Base-by-base conservation (phyloP, 2,797 vertebrate species). In the Menidia menidia region DNA sequence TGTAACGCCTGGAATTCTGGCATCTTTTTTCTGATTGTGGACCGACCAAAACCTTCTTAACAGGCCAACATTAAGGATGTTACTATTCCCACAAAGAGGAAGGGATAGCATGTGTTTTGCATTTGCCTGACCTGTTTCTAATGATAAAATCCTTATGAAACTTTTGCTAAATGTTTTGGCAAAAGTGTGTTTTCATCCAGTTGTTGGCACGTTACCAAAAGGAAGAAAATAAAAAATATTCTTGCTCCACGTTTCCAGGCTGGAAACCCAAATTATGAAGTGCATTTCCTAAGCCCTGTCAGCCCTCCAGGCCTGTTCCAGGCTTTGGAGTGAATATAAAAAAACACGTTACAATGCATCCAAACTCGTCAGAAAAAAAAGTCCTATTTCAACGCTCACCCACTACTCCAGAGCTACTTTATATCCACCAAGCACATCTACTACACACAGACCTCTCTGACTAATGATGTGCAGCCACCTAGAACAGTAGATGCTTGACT, bases 401-500 rank as follows among this genome's bases (percentile, higher is more conserved):
- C 47, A 10, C 9, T 50, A 1, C 19, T 51, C 18, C 13, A 25
- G 19, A 19, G 48, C 48, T 51, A 19, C 19, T 51, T 48, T 62
- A 47, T 53, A 19, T 58, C 51, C 41, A 10, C 52, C 45, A 54
- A 69, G 60, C 55, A n/a, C 48, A 51, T 51, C 48, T 11, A 25
- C 8, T 51, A 25, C 48, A 19, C 6, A 66, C n/a, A 59, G 60
- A 60, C 56, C 58, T 32, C 48, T 58, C 33, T n/a, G 19, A 8
- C 54, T 70, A 45, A 67, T 71, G 58, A 70, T 4, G 51, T 61
- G 43, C 60, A 48, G 62, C 62, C 32, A 30, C 43, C 35, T 33
- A 19, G 48, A 61, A 48, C 44, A 64, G 11, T 35, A 59, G 16
- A 39, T 25, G 48, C 50, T 31, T n/a, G 19, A 4, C 33, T 56